Evolutionary conservation across 64 coral and sea anemone species (phyloP), one percentile per base, ranked within the genome.

Genomic region (Montipora sp.): DNA sequence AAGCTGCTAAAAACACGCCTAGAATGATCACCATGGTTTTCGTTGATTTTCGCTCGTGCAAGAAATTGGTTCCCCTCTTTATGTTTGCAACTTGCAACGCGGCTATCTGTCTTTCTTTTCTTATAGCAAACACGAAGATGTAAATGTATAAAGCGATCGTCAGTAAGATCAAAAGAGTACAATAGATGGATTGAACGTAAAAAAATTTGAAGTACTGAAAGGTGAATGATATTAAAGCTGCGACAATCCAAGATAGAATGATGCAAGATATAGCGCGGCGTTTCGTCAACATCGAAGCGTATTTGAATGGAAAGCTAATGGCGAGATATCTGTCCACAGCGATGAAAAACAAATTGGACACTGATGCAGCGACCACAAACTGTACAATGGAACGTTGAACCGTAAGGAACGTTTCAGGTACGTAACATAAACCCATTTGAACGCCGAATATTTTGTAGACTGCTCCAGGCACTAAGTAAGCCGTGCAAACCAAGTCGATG

Each of bases 261-360:
- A 71, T 70, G 10, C 44, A 50, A 48, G n/a, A 19, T 4, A 49
- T 18, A 3, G 65, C 15, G 0, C 82, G 61, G 3, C 61, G 36
- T 84, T 70, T 84, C 47, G 63, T 84, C 65, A 84, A 69, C 4
- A 84, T 12, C 10, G 63, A 20, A 20, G 60, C 70, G 43, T 84
- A 84, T n/a, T 84, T 84, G 61, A 84, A 84, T 8, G 82, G 82
- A 48, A 48, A 84, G 7, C 8, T 49, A 84, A 84, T 84, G 19
- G 82, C 61, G 15, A 84, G 44, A 66, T 69, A 70, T 48, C 82
- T 67, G 82, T 84, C 82, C 19, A 84, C 60, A 0, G 82, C 82
- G 63, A 84, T 84, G 15, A 46, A 45, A 70, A 84, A 70, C 70
- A 84, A 84, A 71, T 63, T 84, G 16, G 82, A 84, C 45, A 50